These are phyloP conservation scores for Thunnus albacares DNA, from an alignment of 2,797 vertebrate species.

Conservation along the genomic window DNA sequence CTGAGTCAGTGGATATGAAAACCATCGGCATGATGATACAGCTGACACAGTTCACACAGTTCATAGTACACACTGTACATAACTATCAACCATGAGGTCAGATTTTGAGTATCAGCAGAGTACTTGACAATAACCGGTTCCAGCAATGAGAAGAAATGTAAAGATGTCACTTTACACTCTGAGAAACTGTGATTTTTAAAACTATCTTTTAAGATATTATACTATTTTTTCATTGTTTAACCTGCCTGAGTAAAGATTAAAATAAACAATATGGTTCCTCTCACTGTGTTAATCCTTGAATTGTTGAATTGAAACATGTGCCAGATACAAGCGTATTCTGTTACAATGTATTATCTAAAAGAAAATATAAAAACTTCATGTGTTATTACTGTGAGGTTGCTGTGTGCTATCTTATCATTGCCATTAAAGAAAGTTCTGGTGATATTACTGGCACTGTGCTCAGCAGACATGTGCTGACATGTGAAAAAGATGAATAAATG, in stretches of 20 bases:
- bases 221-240: too few relatives aligned
- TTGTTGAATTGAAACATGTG: too few relatives aligned
- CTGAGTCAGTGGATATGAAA: conserved; percentile 49
- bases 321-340: background rate
- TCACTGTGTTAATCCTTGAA: too few relatives aligned
- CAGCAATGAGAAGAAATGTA: too few relatives aligned
- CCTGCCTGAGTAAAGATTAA: too few relatives aligned
- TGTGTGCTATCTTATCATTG: background rate
- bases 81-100: background rate
- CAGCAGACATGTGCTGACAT: conserved; percentile 28
- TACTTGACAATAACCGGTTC: too few relatives aligned
- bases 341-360: background rate
- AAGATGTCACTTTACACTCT: too few relatives aligned
- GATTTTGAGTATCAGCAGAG: background rate
- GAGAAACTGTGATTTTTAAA: too few relatives aligned
- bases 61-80: conserved; percentile 13
- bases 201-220: too few relatives aligned
- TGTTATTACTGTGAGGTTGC: background rate
- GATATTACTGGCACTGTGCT: conserved; percentile 11
- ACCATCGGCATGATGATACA: conserved; percentile 36
- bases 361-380: background rate
- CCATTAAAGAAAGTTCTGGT: background rate
- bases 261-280: too few relatives aligned
- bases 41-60: conserved; percentile 53
- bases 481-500: conserved; percentile 28